Conservation (phyloP, 2,888 invertebrate genomes). For the Nesidiocoris tenuis region DNA sequence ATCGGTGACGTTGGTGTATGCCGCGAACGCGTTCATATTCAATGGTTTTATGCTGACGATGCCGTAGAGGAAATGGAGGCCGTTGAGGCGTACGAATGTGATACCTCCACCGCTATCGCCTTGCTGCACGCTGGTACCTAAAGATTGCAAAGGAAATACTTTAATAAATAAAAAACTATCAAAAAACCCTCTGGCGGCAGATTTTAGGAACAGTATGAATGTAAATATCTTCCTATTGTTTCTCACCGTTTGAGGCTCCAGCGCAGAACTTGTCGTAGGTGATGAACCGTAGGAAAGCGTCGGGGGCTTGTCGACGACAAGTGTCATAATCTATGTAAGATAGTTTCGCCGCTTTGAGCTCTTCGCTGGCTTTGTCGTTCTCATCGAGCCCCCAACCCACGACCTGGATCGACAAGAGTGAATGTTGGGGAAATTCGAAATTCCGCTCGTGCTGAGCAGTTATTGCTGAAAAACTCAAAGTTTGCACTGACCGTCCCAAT, state of each 20-base stretch:
- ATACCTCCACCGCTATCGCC: conserved; percentile 50
- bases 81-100: conserved; percentile 35
- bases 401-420: conserved; percentile 39
- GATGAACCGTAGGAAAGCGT: conserved; percentile 46
- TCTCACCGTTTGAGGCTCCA: conserved; percentile 47
- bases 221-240: no score
- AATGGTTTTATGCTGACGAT: conserved; percentile 47
- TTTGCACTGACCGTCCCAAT: conserved; percentile 47
- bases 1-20: conserved; percentile 45
- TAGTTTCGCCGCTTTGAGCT: conserved; percentile 47
- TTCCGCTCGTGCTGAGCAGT: no score
- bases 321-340: conserved; percentile 46
- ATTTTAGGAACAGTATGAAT: not conserved
- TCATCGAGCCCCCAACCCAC: conserved; percentile 51
- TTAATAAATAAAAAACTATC: not conserved
- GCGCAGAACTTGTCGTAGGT: conserved; percentile 51
- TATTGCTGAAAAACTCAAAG: no score
- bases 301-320: conserved; percentile 43
- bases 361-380: conserved; percentile 42
- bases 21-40: conserved; percentile 37
- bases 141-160: not conserved
- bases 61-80: conserved; percentile 47
- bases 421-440: no score
- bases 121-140: conserved; percentile 47
- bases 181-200: not conserved